Evolutionary conservation across 2,113 vertebrate genomes (phyloP).

Genomic region (Prionailurus bengalensis): DNA sequence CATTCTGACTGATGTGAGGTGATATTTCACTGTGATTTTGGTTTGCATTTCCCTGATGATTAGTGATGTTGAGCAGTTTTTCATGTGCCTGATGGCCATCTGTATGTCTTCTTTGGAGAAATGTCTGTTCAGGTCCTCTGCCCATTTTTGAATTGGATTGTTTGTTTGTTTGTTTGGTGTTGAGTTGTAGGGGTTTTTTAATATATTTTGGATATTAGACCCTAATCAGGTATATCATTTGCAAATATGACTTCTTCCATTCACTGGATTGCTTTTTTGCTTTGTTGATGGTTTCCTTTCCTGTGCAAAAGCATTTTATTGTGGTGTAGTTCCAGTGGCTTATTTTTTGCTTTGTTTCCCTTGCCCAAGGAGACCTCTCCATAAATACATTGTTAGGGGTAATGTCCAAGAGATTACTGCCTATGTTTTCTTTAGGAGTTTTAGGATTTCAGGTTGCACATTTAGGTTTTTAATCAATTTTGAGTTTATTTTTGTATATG

Average conservation of each 20-base stretch:
- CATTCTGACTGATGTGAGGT: neutral
- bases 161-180: neutral
- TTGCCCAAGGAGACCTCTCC: no score
- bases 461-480: no score
- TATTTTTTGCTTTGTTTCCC: neutral
- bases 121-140: neutral
- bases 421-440: no score
- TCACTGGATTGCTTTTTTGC: neutral
- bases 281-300: neutral
- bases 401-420: no score
- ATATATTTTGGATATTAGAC: neutral
- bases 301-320: neutral
- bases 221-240: neutral
- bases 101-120: neutral
- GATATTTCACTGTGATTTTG: neutral
- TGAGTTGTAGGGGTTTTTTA: neutral
- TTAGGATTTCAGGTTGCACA: no score
- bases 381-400: no score
- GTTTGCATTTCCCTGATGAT: neutral
- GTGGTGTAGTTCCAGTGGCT: neutral
- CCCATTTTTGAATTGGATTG: neutral
- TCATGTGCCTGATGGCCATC: neutral
- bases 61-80: neutral
- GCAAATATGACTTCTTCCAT: neutral
- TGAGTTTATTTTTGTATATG: no score